Base-by-base conservation (phyloP, 2,113 vertebrate genomes). In the Spilogale gracilis region DNA sequence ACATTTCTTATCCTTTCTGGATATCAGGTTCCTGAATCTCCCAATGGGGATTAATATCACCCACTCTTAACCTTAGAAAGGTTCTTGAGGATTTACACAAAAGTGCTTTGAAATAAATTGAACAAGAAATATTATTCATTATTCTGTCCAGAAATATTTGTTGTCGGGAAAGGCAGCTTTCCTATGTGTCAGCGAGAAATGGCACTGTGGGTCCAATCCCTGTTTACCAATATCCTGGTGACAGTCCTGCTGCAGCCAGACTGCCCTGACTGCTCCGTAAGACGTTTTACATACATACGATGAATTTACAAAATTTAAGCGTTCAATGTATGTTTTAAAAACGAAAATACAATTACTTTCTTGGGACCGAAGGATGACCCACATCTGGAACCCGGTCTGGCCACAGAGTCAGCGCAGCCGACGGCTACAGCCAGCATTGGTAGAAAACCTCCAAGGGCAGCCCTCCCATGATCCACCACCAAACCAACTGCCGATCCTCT, bases 261-360 rank as follows among this genome's bases (percentile, higher is more conserved):
- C 45, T 91, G 54, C 48, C 32, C 58, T 17, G 23, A 87, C n/a
- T 16, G 43, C 43, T 76, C 50, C 21, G 78, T 65, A 60, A 23
- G 61, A 78, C 32, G 17, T 78, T n/a, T 56, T 61, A 63, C 43
- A 32, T 65, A 86, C 3, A 73, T 9, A 61, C 16, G 83, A 50
- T 52, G 73, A 65, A 89, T 23, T 73, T 82, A 97, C 73, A 82
- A n/a, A 86, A 73, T 78, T 89, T 81, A 93, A 95, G 50, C 80
- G 7, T 27, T 65, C 7, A 78, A 60, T 14, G 13, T 71, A 8
- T 38, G 18, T 50, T 95, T 91, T 81, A 32, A 74, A 80, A 60
- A 81, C 17, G 65, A 65, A 94, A 85, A 50, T 38, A 83, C 1
- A 1, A 82, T 80, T 43, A 56, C 91, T 94, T 91, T 91, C 73